A percentile compares a stretch with the other conserved stretches of the same genome.
phyloP scores from a whole-genome alignment of 2,797 vertebrate genomes.

The Rallus crepitans region DNA sequence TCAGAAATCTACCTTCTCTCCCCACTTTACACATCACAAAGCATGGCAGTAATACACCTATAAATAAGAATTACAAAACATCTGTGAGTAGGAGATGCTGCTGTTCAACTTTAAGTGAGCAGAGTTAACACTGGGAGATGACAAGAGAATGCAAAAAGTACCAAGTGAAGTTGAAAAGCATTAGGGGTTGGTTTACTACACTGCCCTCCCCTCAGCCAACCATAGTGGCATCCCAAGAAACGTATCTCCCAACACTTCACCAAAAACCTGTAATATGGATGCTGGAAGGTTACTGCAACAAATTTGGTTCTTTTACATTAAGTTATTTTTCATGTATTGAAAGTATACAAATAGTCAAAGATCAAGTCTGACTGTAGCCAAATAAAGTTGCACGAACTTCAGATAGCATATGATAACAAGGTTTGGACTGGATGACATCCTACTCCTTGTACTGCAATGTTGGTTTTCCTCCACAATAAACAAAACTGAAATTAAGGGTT shows the following conservation, averaged over 20 bases:
- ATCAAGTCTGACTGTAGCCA: not conserved
- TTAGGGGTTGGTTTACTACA: not conserved
- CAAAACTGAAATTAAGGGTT: not conserved
- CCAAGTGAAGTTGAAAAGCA: not conserved
- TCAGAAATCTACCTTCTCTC: not conserved
- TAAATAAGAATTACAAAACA: not conserved
- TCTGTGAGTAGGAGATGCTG: not conserved
- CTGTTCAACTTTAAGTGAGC: not conserved
- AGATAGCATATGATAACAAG: not conserved
- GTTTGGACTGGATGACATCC: not conserved
- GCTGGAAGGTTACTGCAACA: not conserved
- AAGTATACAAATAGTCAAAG: not conserved
- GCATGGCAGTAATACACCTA: not conserved
- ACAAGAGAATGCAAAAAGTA: not conserved
- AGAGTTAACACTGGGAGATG: not conserved
- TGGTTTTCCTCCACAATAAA: not conserved
- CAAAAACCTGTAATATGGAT: not conserved
- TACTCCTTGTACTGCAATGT: not conserved
- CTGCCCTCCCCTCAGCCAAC: not conserved
- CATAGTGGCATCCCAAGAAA: not conserved
- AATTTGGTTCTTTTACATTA: not conserved
- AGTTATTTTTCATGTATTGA: not conserved
- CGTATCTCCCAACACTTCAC: not conserved
- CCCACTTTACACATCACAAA: not conserved
- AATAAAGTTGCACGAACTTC: not conserved